Conservation (phyloP, 2,888 invertebrate species). For the Gerris lacustris region DNA sequence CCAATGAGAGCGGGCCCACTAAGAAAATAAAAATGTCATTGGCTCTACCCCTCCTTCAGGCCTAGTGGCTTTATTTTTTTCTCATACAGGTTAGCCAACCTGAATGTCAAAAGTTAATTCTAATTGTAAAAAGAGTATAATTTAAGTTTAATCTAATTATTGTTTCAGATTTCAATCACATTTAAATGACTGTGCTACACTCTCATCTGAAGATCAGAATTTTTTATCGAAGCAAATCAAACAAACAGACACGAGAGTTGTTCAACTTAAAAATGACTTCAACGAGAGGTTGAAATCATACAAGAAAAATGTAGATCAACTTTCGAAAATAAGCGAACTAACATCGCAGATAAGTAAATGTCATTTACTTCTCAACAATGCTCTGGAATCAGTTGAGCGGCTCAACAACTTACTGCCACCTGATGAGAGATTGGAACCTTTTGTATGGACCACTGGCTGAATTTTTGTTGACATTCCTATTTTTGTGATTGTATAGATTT, state of each 20-base stretch:
- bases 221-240: conserved; percentile 58
- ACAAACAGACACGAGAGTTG: conserved; percentile 63
- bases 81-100: too few relatives aligned
- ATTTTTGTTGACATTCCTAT: background rate
- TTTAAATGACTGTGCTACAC: conserved; percentile 66
- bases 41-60: too few relatives aligned
- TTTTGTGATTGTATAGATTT: too few relatives aligned
- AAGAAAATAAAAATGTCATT: too few relatives aligned
- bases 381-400: conserved; percentile 70
- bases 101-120: too few relatives aligned
- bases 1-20: too few relatives aligned
- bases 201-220: conserved; percentile 67
- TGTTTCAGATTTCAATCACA: conserved; percentile 63
- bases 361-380: conserved; percentile 68
- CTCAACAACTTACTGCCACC: conserved; percentile 71
- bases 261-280: conserved; percentile 52
- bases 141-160: background rate
- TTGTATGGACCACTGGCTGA: conserved; percentile 71
- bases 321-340: conserved; percentile 69
- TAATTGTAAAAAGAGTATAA: too few relatives aligned
- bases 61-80: too few relatives aligned
- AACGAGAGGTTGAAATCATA: conserved; percentile 73
- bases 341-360: conserved; percentile 71
- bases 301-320: conserved; percentile 71
- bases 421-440: conserved; percentile 72